Conservation (phyloP, 2,113 vertebrate species). For the Trochalopteron elliotii region DNA sequence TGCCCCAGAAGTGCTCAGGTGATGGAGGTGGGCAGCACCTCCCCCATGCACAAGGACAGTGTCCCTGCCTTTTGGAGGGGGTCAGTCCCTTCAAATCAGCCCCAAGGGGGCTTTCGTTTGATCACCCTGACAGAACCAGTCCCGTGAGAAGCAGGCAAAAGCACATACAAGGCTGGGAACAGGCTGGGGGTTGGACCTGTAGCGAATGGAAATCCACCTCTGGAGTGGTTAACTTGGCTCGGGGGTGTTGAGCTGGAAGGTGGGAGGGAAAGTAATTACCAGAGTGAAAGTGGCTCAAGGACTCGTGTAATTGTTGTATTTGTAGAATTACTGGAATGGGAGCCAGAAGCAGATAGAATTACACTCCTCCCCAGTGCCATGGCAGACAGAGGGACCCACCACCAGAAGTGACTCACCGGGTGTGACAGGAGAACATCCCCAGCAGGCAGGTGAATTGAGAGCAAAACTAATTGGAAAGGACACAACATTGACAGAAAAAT, state of each 20-base stretch:
- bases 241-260: neutral
- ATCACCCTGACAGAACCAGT: neutral
- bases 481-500: neutral
- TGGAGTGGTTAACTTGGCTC: neutral
- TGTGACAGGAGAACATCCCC: neutral
- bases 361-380: neutral
- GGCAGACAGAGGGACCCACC: neutral
- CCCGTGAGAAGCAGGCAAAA: neutral
- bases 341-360: neutral
- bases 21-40: neutral
- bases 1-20: neutral
- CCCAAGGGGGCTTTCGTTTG: neutral
- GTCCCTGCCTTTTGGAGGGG: neutral
- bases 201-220: neutral
- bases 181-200: neutral
- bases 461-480: neutral
- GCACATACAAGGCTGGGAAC: neutral
- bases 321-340: neutral
- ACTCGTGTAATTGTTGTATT: neutral
- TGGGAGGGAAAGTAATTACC: neutral
- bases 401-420: neutral
- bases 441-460: neutral
- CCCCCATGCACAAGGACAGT: fast-evolving
- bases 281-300: neutral
- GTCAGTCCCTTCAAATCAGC: neutral